A percentile compares a stretch with the other conserved stretches of the same genome.
phyloP scores from a whole-genome alignment of 2,888 invertebrate species.

The Amphipoea lucens region DNA sequence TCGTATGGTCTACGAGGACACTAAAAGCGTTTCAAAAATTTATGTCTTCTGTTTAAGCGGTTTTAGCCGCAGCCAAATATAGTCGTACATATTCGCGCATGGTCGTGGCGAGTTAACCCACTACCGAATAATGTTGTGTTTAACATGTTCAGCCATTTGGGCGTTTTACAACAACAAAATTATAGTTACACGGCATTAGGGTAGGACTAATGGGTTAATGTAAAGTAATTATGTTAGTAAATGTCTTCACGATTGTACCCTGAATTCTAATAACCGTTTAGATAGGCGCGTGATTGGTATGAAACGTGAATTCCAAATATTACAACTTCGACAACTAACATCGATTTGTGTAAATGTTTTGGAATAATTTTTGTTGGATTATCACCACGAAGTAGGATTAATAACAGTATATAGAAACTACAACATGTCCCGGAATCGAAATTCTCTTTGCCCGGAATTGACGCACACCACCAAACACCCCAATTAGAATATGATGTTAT shows the following conservation, averaged over 20 bases:
- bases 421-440: too few relatives aligned
- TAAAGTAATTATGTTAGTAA: constrained; percentile 54
- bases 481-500: background rate
- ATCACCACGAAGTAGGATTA: background rate
- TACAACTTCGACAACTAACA: constrained; percentile 1
- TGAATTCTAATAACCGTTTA: constrained; percentile 47
- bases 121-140: constrained; percentile 38
- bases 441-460: too few relatives aligned
- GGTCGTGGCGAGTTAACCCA: constrained; percentile 7
- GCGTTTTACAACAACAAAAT: constrained; percentile 49
- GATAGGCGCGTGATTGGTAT: constrained; percentile 42
- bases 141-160: constrained; percentile 42
- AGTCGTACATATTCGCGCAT: constrained; percentile 29
- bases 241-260: constrained; percentile 46
- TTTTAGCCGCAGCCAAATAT: constrained; percentile 31
- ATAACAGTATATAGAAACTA: background rate
- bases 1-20: constrained; percentile 39
- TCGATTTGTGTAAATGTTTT: constrained; percentile 17
- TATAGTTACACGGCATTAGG: constrained; percentile 53
- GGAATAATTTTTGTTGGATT: background rate
- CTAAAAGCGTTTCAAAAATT: constrained; percentile 49
- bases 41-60: constrained; percentile 41
- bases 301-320: constrained; percentile 16
- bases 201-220: constrained; percentile 52
- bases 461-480: too few relatives aligned